Conservation (phyloP, 2,797 vertebrate species). For the Coilia nasus region DNA sequence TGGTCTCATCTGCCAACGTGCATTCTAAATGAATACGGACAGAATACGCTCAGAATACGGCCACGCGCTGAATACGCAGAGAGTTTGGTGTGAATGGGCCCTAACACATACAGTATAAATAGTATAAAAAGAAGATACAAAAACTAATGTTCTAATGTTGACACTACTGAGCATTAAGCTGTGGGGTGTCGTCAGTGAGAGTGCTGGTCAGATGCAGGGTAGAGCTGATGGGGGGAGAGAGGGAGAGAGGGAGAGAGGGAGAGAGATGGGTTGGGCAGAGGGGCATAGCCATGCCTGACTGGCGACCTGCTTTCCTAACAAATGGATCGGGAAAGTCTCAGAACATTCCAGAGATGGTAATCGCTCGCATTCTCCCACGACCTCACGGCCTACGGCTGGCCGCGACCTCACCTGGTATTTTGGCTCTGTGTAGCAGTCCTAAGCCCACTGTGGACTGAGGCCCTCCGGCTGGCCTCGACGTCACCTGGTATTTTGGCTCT, state of each 20-base stretch:
- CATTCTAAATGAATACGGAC: no score
- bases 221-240: not conserved
- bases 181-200: not conserved
- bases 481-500: not conserved
- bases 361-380: not conserved
- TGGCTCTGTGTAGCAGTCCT: not conserved
- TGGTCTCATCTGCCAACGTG: no score
- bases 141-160: no score
- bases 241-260: not conserved
- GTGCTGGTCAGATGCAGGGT: not conserved
- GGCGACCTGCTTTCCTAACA: conserved; percentile 38
- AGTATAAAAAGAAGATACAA: no score
- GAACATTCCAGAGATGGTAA: conserved; percentile 52
- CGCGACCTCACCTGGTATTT: not conserved
- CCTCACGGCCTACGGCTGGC: not conserved
- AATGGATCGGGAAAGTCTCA: conserved; percentile 53
- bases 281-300: conserved; percentile 38
- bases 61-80: no score
- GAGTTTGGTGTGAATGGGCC: no score
- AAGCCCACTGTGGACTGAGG: not conserved
- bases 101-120: no score
- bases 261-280: not conserved
- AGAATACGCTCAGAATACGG: no score
- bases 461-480: not conserved
- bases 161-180: not conserved